These are phyloP conservation scores for Ictalurus furcatus DNA, from an alignment of 2,113 vertebrate species.

Conservation along the genomic window DNA sequence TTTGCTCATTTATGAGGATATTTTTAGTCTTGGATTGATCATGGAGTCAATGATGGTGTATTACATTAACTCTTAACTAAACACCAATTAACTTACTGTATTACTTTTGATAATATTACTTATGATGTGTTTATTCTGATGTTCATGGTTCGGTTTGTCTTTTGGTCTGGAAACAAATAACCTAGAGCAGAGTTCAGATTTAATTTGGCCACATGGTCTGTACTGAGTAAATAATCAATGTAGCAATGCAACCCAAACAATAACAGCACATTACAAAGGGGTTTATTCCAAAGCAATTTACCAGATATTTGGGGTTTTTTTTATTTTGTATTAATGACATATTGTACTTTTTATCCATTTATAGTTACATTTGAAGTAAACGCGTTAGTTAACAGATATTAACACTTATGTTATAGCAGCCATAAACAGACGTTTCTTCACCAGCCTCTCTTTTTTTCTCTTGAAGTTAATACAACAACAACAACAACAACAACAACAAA, in stretches of 20 bases:
- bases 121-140: neutral
- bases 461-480: too few species aligned
- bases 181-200: too few species aligned
- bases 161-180: neutral
- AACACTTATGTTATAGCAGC: too few species aligned
- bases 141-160: neutral
- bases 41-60: neutral
- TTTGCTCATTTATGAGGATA: too few species aligned
- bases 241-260: neutral
- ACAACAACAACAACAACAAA: too few species aligned
- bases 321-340: neutral
- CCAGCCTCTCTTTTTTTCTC: too few species aligned
- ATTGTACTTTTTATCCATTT: neutral
- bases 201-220: too few species aligned
- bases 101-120: neutral
- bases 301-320: neutral
- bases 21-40: neutral
- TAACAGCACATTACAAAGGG: neutral
- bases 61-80: neutral
- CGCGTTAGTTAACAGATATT: too few species aligned
- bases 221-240: neutral
- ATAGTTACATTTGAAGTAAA: neutral
- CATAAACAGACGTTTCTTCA: too few species aligned
- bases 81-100: neutral
- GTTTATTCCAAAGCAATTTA: neutral